phyloP scores from a whole-genome alignment of 2,797 vertebrate genomes.

The Phoxinus dragarum region DNA sequence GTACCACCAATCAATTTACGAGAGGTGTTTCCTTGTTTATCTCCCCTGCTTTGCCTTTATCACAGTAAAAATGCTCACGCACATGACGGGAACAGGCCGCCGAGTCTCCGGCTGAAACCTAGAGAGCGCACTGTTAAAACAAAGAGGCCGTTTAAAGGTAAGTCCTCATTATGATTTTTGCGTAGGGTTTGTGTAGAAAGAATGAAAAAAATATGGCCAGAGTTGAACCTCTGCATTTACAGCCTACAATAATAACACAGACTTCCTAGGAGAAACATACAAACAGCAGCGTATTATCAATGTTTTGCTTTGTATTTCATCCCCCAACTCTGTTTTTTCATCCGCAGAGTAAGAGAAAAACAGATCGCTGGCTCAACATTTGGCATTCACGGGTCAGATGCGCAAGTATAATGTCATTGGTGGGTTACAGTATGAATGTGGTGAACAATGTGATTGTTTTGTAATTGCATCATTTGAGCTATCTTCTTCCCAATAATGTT shows the following conservation, averaged over 20 bases:
- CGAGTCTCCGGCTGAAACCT: background rate
- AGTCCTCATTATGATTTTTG: constrained; percentile 5
- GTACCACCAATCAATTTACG: constrained; percentile 37
- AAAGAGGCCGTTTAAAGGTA: constrained; percentile 16
- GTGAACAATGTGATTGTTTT: constrained; percentile 41
- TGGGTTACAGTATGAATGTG: constrained; percentile 47
- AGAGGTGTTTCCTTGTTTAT: constrained; percentile 37
- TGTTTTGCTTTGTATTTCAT: constrained; percentile 75
- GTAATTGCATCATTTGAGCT: background rate
- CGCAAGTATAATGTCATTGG: constrained; percentile 53
- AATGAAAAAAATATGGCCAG: constrained; percentile 57
- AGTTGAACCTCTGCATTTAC: constrained; percentile 59
- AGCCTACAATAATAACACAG: constrained; percentile 70
- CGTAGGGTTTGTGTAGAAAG: constrained; percentile 52
- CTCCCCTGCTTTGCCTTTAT: constrained; percentile 27
- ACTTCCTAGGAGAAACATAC: constrained; percentile 71
- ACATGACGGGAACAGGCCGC: constrained; percentile 7
- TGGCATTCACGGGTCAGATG: constrained; percentile 59
- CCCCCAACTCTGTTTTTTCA: constrained; percentile 66
- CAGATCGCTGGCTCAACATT: constrained; percentile 67
- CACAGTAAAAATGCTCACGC: constrained; percentile 50
- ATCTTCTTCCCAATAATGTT: background rate
- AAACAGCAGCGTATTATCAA: constrained; percentile 72
- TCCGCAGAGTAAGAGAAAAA: constrained; percentile 74
- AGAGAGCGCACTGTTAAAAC: background rate